Conservation (phyloP, 64 coral and sea anemone species). For the Orbicella faveolata region DNA sequence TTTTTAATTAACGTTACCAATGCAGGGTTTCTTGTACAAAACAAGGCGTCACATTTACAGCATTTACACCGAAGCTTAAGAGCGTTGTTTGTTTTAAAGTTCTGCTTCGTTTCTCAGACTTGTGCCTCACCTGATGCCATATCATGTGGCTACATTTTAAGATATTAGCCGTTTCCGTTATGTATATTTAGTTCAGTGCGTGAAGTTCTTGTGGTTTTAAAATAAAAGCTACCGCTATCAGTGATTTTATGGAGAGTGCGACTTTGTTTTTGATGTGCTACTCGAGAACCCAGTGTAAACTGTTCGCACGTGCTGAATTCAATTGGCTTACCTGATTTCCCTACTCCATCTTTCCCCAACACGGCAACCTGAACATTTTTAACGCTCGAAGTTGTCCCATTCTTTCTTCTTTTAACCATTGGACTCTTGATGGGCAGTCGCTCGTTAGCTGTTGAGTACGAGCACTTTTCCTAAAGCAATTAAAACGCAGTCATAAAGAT, state of each 20-base stretch:
- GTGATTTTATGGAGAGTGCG: not conserved
- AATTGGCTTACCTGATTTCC: conserved; percentile 46
- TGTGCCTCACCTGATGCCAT: not conserved
- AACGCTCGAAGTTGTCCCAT: conserved; percentile 27
- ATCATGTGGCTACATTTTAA: not conserved
- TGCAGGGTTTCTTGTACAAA: not conserved
- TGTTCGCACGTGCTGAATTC: not conserved
- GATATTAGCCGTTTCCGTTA: conserved; percentile 10
- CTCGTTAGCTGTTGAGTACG: conserved; percentile 17
- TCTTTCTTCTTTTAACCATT: conserved; percentile 48
- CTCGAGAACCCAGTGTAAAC: not conserved
- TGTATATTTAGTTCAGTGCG: not conserved
- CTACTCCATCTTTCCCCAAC: conserved; percentile 64
- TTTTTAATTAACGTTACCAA: not conserved
- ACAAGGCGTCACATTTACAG: not conserved
- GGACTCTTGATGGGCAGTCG: conserved; percentile 28
- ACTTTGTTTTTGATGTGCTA: not conserved
- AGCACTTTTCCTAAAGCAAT: conserved; percentile 7
- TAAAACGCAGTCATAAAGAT: not conserved
- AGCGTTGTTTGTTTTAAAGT: not conserved
- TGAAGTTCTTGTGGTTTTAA: not conserved
- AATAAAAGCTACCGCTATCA: not conserved
- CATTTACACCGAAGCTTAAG: not conserved
- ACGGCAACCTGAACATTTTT: conserved; percentile 58
- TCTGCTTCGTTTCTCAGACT: not conserved